Conservation (phyloP, 2,888 invertebrate genomes). For the Machimus rusticus region DNA sequence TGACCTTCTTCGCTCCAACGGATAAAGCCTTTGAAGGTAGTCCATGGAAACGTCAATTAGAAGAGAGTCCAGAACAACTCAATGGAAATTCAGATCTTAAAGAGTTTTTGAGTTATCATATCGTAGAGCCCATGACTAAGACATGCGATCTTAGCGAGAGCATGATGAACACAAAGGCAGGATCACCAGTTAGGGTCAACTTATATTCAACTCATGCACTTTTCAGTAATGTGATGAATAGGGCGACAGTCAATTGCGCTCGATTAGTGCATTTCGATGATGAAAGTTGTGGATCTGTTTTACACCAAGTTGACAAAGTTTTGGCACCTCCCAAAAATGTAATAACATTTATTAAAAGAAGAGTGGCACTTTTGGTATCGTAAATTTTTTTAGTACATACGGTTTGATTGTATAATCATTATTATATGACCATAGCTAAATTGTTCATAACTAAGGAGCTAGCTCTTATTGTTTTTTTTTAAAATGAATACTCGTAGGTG, state of each 20-base stretch:
- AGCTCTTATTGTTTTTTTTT: too few relatives aligned
- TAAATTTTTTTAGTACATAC: not conserved
- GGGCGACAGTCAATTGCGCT: constrained; percentile 74
- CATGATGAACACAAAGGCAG: constrained; percentile 64
- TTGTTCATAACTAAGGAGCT: too few relatives aligned
- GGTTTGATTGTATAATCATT: not conserved
- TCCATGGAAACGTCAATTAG: constrained; percentile 57
- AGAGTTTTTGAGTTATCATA: constrained; percentile 71
- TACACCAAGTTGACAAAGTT: constrained; percentile 72
- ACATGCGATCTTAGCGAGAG: constrained; percentile 68
- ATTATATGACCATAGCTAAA: too few relatives aligned
- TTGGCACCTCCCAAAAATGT: constrained; percentile 61
- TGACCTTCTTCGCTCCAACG: constrained; percentile 71
- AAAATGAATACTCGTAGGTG: too few relatives aligned
- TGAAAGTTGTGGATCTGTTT: constrained; percentile 72
- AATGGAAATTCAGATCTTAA: constrained; percentile 63
- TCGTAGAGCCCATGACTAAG: constrained; percentile 66
- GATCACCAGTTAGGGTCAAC: constrained; percentile 67
- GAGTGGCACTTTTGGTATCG: not conserved
- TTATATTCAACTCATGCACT: constrained; percentile 68
- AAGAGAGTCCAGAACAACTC: constrained; percentile 59
- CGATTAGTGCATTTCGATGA: constrained; percentile 69
- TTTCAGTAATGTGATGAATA: constrained; percentile 67
- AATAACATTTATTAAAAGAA: constrained; percentile 39
- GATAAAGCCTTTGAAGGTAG: constrained; percentile 69